phyloP scores from a whole-genome alignment of 2,113 vertebrate species.

The Polypterus bichir region DNA sequence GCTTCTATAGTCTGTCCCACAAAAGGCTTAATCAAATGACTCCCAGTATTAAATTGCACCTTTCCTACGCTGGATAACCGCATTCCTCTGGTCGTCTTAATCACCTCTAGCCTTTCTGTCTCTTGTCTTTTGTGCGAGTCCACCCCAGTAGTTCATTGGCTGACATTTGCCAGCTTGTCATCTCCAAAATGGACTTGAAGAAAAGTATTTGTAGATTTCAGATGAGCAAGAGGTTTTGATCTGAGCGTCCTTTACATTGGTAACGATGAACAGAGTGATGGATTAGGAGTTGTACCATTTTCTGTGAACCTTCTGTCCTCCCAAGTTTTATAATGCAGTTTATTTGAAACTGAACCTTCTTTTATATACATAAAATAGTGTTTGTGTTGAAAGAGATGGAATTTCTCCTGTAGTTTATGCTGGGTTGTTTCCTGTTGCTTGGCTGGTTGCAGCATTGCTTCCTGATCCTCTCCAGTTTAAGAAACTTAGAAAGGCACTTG shows the following conservation, averaged over 20 bases:
- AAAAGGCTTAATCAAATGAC: too few relatives aligned
- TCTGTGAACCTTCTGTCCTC: background rate
- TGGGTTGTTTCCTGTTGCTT: slow-evolving; percentile 44
- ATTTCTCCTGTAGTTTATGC: slow-evolving; percentile 26
- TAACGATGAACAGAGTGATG: background rate
- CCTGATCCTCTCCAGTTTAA: slow-evolving; percentile 60
- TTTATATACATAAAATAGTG: background rate
- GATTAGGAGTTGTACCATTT: background rate
- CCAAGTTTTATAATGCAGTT: background rate
- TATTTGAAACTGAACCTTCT: background rate
- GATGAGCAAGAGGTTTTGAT: background rate
- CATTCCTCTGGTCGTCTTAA: too few relatives aligned
- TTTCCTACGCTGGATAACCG: too few relatives aligned
- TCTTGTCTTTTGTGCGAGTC: too few relatives aligned
- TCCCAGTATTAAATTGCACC: too few relatives aligned
- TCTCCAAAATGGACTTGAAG: too few relatives aligned
- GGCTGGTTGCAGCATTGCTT: slow-evolving; percentile 62
- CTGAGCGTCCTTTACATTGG: background rate
- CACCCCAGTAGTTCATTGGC: too few relatives aligned
- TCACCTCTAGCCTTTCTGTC: too few relatives aligned
- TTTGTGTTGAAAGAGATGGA: too few relatives aligned
- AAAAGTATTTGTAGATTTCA: too few relatives aligned
- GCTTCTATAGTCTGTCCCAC: too few relatives aligned
- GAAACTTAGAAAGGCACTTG: slow-evolving; percentile 68
- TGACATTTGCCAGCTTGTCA: too few relatives aligned